phyloP scores from a whole-genome alignment of 2,113 vertebrate genomes.

The Trichechus manatus region DNA sequence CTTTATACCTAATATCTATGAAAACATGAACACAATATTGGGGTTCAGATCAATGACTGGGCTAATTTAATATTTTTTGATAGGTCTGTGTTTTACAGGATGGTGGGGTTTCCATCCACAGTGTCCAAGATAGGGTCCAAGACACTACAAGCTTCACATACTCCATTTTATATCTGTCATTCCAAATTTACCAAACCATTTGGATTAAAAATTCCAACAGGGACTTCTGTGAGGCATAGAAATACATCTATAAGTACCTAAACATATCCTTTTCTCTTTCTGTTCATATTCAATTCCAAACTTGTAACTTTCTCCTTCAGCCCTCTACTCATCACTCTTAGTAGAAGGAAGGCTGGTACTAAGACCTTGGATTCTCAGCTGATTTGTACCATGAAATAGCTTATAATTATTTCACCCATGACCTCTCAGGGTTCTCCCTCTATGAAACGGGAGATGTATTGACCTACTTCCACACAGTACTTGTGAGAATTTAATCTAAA shows the following conservation, averaged over 20 bases:
- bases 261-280: not conserved
- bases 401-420: not conserved
- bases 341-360: not conserved
- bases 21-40: not conserved
- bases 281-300: not conserved
- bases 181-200: conserved; percentile 26
- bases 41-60: not conserved
- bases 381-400: not conserved
- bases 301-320: not conserved
- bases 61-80: conserved; percentile 30
- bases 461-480: not conserved
- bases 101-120: not conserved
- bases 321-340: not conserved
- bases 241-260: not conserved
- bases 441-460: not conserved
- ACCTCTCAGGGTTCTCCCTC: not conserved
- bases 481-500: conserved; percentile 4
- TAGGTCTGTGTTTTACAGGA: not conserved
- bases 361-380: not conserved
- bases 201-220: not conserved
- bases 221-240: not conserved
- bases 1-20: not conserved
- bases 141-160: conserved; percentile 3
- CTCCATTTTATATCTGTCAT: not conserved
- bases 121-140: not conserved